Base-by-base conservation (phyloP, 2,113 vertebrate species). In the Procapra przewalskii region DNA sequence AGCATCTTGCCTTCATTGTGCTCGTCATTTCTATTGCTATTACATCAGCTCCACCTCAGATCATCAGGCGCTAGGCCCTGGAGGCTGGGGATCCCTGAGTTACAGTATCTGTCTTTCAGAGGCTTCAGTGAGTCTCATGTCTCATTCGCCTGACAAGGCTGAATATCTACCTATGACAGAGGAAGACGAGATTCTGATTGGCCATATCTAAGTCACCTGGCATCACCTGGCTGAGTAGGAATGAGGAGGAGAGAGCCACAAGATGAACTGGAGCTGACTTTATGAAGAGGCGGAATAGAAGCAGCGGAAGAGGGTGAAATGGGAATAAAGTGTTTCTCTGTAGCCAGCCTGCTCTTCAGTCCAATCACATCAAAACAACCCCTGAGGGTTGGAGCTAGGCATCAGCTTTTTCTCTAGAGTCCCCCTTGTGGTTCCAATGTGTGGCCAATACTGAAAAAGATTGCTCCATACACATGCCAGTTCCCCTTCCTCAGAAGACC, bases 61-160 rank as follows among this genome's bases (percentile, higher is more conserved):
- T 23, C 21, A 8, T 75, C 40, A 77, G 71, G 71, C 40, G 7
- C 12, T 43, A 27, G 21, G 27, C 4, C 6, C 71, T 25, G 21
- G 71, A 43, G n/a, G 71, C 0, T 77, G 40, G 71, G 12, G 12
- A 77, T 40, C 71, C 71, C 71, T 27, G 23, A 77, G 23, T 33
- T 29, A 71, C 31, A 31, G 0, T 8, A 25, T 57, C 10, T 50
- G 6, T 9, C 67, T 86, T 90, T 25, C 1, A 14, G 82, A 82
- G n/a, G 8, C 19, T 23, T 54, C 7, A 15, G 0, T n/a, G 14
- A 52, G n/a, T 36, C 21, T 90, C 27, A 17, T 25, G 2, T 92
- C n/a, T 77, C 23, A 10, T 17, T 60, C 6, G 1, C 7, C 27
- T 82, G 23, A 54, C 33, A 48, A 6, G 0, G 0, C 1, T 48